Percentiles rank a stretch among this genome's conserved stretches.
phyloP scores from a whole-genome alignment of 2,888 invertebrate species.

The Mythimna ferrago region DNA sequence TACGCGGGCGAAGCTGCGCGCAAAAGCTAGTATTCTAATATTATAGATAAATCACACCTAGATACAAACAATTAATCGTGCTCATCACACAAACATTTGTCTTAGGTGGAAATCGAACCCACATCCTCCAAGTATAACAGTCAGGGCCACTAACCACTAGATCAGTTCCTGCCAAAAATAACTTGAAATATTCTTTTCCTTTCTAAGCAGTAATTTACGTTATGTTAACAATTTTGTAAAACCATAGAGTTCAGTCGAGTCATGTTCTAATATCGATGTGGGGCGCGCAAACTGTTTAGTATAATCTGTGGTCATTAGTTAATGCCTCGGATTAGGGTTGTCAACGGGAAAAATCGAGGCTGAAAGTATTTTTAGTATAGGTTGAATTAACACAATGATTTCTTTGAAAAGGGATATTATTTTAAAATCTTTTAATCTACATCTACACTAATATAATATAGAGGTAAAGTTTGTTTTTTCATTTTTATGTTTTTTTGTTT shows the following conservation, averaged over 20 bases:
- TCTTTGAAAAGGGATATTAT: not conserved
- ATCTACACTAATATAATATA: too few relatives aligned
- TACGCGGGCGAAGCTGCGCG: too few relatives aligned
- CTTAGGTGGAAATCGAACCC: too few relatives aligned
- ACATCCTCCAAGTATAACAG: too few relatives aligned
- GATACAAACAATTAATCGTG: too few relatives aligned
- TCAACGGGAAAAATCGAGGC: slow-evolving; percentile 1
- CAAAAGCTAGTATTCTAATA: too few relatives aligned
- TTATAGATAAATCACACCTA: too few relatives aligned
- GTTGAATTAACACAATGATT: not conserved
- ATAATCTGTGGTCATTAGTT: slow-evolving; percentile 65
- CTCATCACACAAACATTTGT: too few relatives aligned
- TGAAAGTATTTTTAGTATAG: not conserved
- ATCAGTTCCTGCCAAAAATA: not conserved
- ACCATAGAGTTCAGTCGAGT: slow-evolving; percentile 22
- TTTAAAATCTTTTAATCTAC: too few relatives aligned
- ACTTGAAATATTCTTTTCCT: not conserved
- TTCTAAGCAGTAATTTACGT: not conserved
- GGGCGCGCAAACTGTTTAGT: slow-evolving; percentile 56
- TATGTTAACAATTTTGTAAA: slow-evolving; percentile 6
- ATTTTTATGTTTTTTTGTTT: too few relatives aligned
- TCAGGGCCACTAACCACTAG: too few relatives aligned
- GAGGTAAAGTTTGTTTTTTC: too few relatives aligned
- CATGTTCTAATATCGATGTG: slow-evolving; percentile 57
- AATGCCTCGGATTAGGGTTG: slow-evolving; percentile 49